phyloP scores from a whole-genome alignment of 2,888 invertebrate genomes.

The Leptopilina syphax region DNA sequence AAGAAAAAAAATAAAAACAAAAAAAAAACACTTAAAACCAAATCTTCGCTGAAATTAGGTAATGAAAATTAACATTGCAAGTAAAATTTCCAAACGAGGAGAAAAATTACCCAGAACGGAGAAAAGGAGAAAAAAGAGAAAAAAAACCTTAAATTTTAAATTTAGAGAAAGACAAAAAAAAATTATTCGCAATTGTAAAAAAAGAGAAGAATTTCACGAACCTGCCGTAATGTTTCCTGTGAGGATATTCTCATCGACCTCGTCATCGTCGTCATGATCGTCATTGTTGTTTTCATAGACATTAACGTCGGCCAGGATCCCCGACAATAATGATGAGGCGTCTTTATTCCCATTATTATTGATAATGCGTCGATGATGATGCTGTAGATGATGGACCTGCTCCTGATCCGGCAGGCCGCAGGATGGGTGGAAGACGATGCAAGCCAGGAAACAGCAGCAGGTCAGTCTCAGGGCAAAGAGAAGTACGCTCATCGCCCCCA shows the following conservation, averaged over 20 bases:
- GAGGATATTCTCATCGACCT: slow-evolving; percentile 72
- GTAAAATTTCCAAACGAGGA: too few relatives aligned
- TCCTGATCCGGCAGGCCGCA: slow-evolving; percentile 50
- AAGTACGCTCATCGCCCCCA: slow-evolving; percentile 76
- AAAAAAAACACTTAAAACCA: too few relatives aligned
- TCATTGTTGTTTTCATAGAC: slow-evolving; percentile 71
- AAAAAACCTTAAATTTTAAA: too few relatives aligned
- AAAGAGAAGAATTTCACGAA: slow-evolving; percentile 54
- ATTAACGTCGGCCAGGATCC: slow-evolving; percentile 58
- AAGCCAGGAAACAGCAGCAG: slow-evolving; percentile 72
- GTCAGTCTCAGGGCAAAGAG: slow-evolving; percentile 75
- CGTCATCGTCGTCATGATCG: slow-evolving; percentile 64
- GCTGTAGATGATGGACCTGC: slow-evolving; percentile 51
- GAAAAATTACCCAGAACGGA: too few relatives aligned
- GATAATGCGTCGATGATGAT: slow-evolving; percentile 45
- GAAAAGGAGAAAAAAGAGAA: too few relatives aligned
- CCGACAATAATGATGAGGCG: slow-evolving; percentile 41
- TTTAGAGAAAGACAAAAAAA: too few relatives aligned
- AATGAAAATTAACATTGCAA: too few relatives aligned
- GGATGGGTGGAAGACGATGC: slow-evolving; percentile 66
- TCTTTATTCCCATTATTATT: slow-evolving; percentile 47
- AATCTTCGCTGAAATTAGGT: too few relatives aligned
- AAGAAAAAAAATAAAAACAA: too few relatives aligned
- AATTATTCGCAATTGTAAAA: background rate
- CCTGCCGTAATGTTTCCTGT: slow-evolving; percentile 76